These are phyloP conservation scores for Acanthopleura granulata DNA, from an alignment of 2,888 invertebrate genomes.

Conservation along the genomic window DNA sequence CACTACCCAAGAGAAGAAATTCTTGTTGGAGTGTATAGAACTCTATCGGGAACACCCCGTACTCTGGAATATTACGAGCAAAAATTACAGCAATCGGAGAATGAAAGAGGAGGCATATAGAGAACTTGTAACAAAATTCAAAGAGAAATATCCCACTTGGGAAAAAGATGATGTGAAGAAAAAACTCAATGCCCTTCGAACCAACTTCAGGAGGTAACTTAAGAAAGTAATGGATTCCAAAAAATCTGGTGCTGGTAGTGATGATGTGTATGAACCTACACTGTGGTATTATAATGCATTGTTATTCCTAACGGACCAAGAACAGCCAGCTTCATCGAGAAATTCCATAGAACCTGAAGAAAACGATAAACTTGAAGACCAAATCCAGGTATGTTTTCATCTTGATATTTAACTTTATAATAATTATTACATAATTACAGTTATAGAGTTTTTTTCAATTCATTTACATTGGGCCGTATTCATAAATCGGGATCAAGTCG, in stretches of 20 bases:
- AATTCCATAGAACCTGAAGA: too few species aligned
- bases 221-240: slow-evolving; percentile 40
- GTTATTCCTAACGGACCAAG: too few species aligned
- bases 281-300: too few species aligned
- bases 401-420: too few species aligned
- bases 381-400: too few species aligned
- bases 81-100: slow-evolving; percentile 42
- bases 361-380: too few species aligned
- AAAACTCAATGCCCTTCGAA: slow-evolving; percentile 46
- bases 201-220: slow-evolving; percentile 47
- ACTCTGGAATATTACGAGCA: slow-evolving; percentile 47
- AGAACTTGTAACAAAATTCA: slow-evolving; percentile 29
- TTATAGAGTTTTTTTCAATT: too few species aligned
- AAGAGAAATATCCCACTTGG: slow-evolving; percentile 26
- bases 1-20: slow-evolving; percentile 13
- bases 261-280: too few species aligned
- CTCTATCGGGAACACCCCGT: slow-evolving; percentile 40
- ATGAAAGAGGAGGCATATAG: slow-evolving; percentile 36
- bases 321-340: slow-evolving; percentile 25
- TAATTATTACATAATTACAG: too few species aligned
- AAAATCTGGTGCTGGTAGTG: too few species aligned
- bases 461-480: too few species aligned
- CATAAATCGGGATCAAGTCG: too few species aligned
- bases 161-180: slow-evolving; percentile 40
- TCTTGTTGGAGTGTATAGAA: slow-evolving; percentile 43